Percentiles rank a stretch among this genome's conserved stretches.
These are phyloP conservation scores for Phrynocephalus vlangalii DNA, from an alignment of 2,797 vertebrate species.

Conservation along the genomic window DNA sequence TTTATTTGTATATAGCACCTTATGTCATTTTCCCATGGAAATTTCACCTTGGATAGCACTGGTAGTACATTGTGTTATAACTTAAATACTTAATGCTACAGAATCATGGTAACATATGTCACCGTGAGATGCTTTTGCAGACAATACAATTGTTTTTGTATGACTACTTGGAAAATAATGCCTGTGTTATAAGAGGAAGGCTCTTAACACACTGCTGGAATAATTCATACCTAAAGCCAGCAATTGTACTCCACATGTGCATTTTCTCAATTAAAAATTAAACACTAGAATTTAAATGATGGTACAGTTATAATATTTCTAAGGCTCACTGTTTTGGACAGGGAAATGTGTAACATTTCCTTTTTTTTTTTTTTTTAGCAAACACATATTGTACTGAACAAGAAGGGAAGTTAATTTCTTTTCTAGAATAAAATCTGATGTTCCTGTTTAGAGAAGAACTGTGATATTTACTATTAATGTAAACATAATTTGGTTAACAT, in stretches of 20 bases:
- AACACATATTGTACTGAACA: not conserved
- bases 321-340: not conserved
- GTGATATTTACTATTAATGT: not conserved
- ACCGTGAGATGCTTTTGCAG: not conserved
- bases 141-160: not conserved
- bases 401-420: not conserved
- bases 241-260: not conserved
- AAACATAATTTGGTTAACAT: not conserved
- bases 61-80: not conserved
- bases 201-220: not conserved
- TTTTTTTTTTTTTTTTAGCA: not conserved
- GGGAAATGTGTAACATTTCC: not conserved
- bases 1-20: not conserved
- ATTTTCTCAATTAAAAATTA: conserved; percentile 4
- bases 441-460: not conserved
- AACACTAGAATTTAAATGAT: not conserved
- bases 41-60: not conserved
- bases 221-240: not conserved
- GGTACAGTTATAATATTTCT: not conserved
- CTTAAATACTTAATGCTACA: not conserved
- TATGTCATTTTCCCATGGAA: not conserved
- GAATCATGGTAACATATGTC: not conserved
- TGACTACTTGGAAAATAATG: not conserved
- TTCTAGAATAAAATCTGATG: not conserved
- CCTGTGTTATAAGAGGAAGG: not conserved